Evolutionary conservation across 2,888 invertebrate species (phyloP).

Genomic region (Cataglyphis rosenhaueri): DNA sequence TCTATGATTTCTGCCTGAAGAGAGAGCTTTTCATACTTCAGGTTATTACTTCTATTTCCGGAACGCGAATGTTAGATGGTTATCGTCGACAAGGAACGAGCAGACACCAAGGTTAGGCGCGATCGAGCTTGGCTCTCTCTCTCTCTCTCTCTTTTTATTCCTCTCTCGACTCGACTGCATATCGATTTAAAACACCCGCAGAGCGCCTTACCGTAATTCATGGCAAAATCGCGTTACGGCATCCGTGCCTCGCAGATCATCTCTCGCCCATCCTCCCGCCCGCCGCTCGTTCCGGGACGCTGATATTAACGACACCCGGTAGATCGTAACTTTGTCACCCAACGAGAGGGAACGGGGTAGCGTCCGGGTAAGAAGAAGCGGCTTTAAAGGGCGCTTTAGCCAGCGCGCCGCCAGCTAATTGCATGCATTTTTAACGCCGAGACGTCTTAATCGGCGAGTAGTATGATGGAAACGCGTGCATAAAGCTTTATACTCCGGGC

Average conservation of each 20-base stretch:
- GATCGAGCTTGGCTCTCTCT: constrained; percentile 54
- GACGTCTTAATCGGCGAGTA: constrained; percentile 81
- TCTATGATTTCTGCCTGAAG: constrained; percentile 55
- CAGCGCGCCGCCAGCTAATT: constrained; percentile 77
- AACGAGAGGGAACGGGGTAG: constrained; percentile 73
- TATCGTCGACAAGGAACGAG: constrained; percentile 68
- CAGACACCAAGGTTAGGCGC: constrained; percentile 72
- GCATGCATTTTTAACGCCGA: constrained; percentile 84
- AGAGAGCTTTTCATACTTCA: constrained; percentile 42
- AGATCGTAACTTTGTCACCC: constrained; percentile 85
- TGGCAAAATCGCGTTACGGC: constrained; percentile 75
- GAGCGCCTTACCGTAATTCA: constrained; percentile 70
- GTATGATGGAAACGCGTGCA: constrained; percentile 79
- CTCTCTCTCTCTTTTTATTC: constrained; percentile 17
- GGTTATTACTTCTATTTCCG: constrained; percentile 67
- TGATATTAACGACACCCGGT: constrained; percentile 83
- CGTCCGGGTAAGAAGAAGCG: constrained; percentile 59
- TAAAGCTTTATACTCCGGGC: constrained; percentile 72
- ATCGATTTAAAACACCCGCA: constrained; percentile 71
- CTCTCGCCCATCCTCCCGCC: constrained; percentile 54
- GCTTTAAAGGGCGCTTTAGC: constrained; percentile 60
- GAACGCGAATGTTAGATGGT: constrained; percentile 60
- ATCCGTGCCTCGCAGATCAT: constrained; percentile 77
- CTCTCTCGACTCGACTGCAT: constrained; percentile 46
- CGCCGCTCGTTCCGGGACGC: constrained; percentile 62